Base-by-base conservation (phyloP, 2,797 vertebrate genomes). In the Sebastiscus tertius region DNA sequence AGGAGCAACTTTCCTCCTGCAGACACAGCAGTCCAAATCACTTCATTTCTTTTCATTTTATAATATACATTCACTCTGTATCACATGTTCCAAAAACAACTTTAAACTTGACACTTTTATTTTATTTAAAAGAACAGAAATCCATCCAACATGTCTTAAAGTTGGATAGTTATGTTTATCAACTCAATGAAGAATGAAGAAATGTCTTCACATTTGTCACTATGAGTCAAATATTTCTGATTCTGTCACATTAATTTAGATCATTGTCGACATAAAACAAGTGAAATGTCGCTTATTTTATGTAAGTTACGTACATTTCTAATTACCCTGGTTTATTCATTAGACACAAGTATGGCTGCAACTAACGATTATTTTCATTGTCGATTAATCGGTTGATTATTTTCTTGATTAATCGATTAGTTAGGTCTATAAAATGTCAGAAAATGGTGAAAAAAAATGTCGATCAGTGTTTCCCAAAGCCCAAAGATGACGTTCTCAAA, bases 1-100 rank as follows among this genome's bases (percentile, higher is more conserved):
- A 62, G 94, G 96, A 81, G 90, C 87, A 0, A 95, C 88, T 39
- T 94, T 95, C 76, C 90, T 94, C 90, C 96, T 96, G 76, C 14
- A 24, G 56, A 77, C 14, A 29, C 29, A 65, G 13, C 6, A 75
- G 26, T 55, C 29, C 3, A 66, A 65, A 66, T 54, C 6, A 16
- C 5, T n/a, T 7, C 1, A 54, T 20, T 24, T 39, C 8, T 13
- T 77, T 59, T 27, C 10, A 14, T 18, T 72, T 7, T 1, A 14
- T 5, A 33, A 20, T 46, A 9, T 10, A 8, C 1, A 22, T 49
- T 52, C 20, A 72, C 13, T 31, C 20, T 26, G 20, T 10, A 8
- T 2, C 26, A 42, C 63, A 22, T 3, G 1, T 54, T 22, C 26
- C 31, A 24, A 63, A 63, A 31, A 77, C 4, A n/a, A 54, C 4